Evolutionary conservation across 2,888 invertebrate genomes (phyloP).

Genomic region (Acleris cristana): DNA sequence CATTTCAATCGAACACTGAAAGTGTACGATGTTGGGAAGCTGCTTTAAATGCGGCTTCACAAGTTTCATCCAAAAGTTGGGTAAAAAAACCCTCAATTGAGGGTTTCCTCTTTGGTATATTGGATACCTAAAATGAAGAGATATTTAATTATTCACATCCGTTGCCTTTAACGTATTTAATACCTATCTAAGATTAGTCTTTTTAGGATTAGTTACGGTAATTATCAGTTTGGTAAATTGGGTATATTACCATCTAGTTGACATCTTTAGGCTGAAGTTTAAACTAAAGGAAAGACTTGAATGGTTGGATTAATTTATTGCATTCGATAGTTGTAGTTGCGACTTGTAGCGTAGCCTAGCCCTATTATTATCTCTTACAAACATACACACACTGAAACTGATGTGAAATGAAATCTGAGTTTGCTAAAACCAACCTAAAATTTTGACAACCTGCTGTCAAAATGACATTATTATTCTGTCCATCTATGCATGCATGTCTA

Average conservation of each 20-base stretch:
- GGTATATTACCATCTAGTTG: constrained; percentile 70
- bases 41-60: constrained; percentile 87
- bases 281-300: neutral
- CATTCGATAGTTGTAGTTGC: no score
- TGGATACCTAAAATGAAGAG: constrained; percentile 89
- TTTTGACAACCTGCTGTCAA: no score
- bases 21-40: constrained; percentile 92
- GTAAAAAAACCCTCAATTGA: constrained; percentile 95
- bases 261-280: constrained; percentile 53
- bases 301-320: neutral
- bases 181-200: no score
- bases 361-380: no score
- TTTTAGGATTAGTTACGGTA: no score
- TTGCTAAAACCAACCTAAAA: no score
- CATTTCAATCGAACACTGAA: constrained; percentile 97
- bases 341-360: no score
- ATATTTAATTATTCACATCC: neutral
- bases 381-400: no score
- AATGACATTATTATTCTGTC: no score
- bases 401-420: no score
- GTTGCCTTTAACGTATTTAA: neutral
- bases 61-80: constrained; percentile 98
- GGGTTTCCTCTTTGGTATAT: constrained; percentile 96
- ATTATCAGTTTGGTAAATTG: constrained; percentile 4
- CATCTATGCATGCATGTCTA: no score